Evolutionary conservation across 2,113 vertebrate genomes (phyloP).

Genomic region (Loxodonta africana): DNA sequence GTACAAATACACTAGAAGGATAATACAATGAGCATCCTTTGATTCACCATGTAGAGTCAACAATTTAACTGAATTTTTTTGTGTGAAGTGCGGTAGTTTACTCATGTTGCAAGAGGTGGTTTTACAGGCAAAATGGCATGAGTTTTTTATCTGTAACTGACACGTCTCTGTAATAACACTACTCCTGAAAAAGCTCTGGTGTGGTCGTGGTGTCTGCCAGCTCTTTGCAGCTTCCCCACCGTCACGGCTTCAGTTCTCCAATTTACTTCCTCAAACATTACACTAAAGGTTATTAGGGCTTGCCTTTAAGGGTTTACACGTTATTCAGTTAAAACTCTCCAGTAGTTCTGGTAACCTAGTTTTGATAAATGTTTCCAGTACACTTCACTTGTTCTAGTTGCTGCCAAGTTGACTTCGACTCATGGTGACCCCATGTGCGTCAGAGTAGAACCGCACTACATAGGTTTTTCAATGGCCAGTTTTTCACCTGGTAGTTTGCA

Average conservation of each 20-base stretch:
- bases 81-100: background rate
- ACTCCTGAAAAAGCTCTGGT: background rate
- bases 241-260: constrained; percentile 79
- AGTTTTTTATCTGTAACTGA: background rate
- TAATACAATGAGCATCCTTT: background rate
- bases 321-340: background rate
- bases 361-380: constrained; percentile 64
- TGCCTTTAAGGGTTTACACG: background rate
- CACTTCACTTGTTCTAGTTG: background rate
- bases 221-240: constrained; percentile 51
- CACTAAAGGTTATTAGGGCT: background rate
- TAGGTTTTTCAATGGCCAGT: background rate
- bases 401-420: background rate
- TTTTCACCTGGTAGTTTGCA: background rate
- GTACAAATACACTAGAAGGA: background rate
- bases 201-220: background rate
- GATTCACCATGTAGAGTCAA: background rate
- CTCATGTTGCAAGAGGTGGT: background rate
- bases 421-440: background rate
- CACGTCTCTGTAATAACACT: background rate
- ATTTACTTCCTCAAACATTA: constrained; percentile 81
- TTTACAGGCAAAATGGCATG: background rate
- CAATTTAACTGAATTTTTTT: background rate
- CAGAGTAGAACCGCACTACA: background rate
- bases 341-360: constrained; percentile 30